Conservation (phyloP, 2,113 vertebrate species). For the Desmodus rotundus region DNA sequence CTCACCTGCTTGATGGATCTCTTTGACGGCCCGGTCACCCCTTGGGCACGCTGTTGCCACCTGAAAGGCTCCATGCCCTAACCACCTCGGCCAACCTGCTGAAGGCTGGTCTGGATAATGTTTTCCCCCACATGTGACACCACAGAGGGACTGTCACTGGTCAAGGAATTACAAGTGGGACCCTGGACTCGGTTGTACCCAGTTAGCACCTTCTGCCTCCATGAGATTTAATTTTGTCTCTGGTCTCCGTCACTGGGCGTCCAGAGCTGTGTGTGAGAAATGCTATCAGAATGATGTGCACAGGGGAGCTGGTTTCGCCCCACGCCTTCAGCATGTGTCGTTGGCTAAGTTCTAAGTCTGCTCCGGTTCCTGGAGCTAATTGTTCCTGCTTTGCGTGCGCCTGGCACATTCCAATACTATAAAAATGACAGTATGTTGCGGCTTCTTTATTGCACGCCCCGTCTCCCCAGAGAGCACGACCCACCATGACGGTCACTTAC, state of each 20-base stretch:
- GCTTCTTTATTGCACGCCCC: not conserved
- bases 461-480: accelerated
- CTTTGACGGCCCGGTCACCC: not conserved
- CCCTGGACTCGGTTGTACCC: accelerated
- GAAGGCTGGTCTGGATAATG: not conserved
- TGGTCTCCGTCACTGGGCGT: not conserved
- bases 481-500: accelerated
- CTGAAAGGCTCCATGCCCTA: not conserved
- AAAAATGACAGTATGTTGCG: accelerated
- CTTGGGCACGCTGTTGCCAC: accelerated
- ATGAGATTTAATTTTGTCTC: accelerated
- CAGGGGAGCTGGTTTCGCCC: too few species aligned
- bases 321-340: accelerated
- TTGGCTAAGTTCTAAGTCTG: not conserved
- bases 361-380: not conserved
- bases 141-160: not conserved
- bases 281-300: accelerated
- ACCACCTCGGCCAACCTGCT: not conserved
- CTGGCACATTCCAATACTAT: not conserved
- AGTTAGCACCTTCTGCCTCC: accelerated
- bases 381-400: not conserved
- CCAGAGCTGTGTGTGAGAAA: not conserved
- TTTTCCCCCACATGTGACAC: not conserved
- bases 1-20: not conserved
- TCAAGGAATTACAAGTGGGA: accelerated